Conservation (phyloP, 2,797 vertebrate genomes). For the Ptychadena robeensis region DNA sequence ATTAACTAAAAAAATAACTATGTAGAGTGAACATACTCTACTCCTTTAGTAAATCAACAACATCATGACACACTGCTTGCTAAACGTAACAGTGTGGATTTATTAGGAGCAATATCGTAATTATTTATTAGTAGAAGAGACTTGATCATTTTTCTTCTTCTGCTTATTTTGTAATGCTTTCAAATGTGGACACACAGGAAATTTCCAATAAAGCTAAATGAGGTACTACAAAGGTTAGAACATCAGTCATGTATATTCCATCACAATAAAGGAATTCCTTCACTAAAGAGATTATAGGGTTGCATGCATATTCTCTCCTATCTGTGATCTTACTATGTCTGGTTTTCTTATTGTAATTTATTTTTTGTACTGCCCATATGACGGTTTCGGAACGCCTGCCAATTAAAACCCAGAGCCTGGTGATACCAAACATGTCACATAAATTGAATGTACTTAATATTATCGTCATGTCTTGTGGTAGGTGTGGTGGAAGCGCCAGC, state of each 20-base stretch:
- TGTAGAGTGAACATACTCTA: too few species aligned
- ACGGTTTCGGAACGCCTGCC: neutral
- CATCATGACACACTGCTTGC: neutral
- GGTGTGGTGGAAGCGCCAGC: neutral
- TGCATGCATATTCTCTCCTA: constrained; percentile 11
- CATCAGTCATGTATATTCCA: constrained; percentile 51
- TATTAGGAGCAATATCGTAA: constrained; percentile 1
- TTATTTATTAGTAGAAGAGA: constrained; percentile 27
- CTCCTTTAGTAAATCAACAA: neutral
- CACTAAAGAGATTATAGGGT: constrained; percentile 37
- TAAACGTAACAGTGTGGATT: constrained; percentile 14
- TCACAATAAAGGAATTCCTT: constrained; percentile 52
- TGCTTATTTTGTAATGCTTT: constrained; percentile 25
- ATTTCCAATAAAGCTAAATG: constrained; percentile 58
- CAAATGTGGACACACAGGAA: constrained; percentile 51
- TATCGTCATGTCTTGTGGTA: constrained; percentile 6
- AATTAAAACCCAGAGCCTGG: neutral
- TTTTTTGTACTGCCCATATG: constrained; percentile 19
- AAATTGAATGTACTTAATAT: constrained; percentile 1
- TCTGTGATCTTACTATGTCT: constrained; percentile 23
- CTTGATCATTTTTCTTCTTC: constrained; percentile 41
- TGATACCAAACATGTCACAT: constrained; percentile 4
- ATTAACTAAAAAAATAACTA: neutral
- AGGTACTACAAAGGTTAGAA: constrained; percentile 44
- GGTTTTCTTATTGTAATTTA: constrained; percentile 17